A percentile compares a stretch with the other conserved stretches of the same genome.
phyloP scores from a whole-genome alignment of 2,797 vertebrate species.

The Graptemys geographica region DNA sequence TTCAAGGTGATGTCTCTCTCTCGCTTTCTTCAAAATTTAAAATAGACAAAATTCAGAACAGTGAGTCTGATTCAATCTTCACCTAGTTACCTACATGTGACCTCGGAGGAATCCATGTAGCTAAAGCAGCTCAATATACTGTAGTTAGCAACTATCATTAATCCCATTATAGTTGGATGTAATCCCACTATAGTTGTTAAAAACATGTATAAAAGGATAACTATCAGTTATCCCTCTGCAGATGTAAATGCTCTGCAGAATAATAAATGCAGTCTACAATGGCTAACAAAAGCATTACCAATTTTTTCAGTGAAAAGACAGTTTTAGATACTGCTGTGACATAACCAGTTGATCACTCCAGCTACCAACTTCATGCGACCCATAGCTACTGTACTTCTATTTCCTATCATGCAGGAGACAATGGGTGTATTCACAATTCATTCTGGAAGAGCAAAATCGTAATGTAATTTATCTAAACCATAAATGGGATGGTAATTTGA shows the following conservation, averaged over 20 bases:
- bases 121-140: not conserved
- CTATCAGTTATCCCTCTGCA: not conserved
- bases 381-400: conserved; percentile 68
- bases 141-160: not conserved
- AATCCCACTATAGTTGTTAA: not conserved
- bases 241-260: not conserved
- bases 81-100: not conserved
- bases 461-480: conserved; percentile 81
- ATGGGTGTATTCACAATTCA: conserved; percentile 84
- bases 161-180: not conserved
- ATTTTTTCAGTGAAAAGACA: conserved; percentile 49
- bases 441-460: conserved; percentile 78
- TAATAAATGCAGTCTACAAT: not conserved
- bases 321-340: conserved; percentile 61
- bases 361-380: conserved; percentile 42
- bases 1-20: not conserved
- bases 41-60: not conserved
- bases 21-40: not conserved
- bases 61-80: not conserved
- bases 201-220: no score
- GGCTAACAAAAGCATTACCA: conserved; percentile 40
- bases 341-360: conserved; percentile 61
- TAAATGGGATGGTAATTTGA: conserved; percentile 80
- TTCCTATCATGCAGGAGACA: conserved; percentile 78
- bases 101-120: not conserved